Conservation (phyloP, 2,113 vertebrate species). For the Proterorhinus semilunaris region DNA sequence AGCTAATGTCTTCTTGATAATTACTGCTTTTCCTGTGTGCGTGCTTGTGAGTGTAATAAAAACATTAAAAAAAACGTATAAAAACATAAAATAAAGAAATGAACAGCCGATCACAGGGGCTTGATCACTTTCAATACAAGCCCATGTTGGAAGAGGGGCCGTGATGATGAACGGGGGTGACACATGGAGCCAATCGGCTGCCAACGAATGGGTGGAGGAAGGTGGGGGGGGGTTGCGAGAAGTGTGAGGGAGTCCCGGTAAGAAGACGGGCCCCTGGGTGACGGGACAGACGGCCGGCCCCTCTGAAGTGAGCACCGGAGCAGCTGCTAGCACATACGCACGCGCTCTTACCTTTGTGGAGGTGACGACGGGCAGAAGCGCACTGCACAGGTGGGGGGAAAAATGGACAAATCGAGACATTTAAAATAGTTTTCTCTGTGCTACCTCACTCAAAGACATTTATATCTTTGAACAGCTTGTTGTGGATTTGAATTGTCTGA, state of each 20-base stretch:
- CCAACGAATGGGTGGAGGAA: slow-evolving; percentile 18
- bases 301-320: slow-evolving; percentile 57
- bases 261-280: slow-evolving; percentile 27
- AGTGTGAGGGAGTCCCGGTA: not conserved
- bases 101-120: slow-evolving; percentile 20
- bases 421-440: too few species aligned
- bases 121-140: slow-evolving; percentile 29
- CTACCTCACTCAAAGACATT: too few species aligned
- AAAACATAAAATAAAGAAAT: not conserved
- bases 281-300: slow-evolving; percentile 53
- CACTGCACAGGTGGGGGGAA: not conserved
- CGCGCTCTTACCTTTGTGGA: slow-evolving; percentile 9
- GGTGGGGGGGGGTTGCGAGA: not conserved
- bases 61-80: not conserved
- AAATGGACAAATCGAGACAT: not conserved
- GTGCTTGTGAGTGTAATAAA: not conserved
- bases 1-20: not conserved
- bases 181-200: slow-evolving; percentile 52
- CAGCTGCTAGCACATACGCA: slow-evolving; percentile 45
- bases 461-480: too few species aligned
- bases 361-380: not conserved
- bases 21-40: slow-evolving; percentile 5
- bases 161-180: slow-evolving; percentile 47
- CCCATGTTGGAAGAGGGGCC: slow-evolving; percentile 36
- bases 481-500: too few species aligned